Evolutionary conservation across 2,888 invertebrate species (phyloP).

Genomic region (Didymodactylos carnosus): DNA sequence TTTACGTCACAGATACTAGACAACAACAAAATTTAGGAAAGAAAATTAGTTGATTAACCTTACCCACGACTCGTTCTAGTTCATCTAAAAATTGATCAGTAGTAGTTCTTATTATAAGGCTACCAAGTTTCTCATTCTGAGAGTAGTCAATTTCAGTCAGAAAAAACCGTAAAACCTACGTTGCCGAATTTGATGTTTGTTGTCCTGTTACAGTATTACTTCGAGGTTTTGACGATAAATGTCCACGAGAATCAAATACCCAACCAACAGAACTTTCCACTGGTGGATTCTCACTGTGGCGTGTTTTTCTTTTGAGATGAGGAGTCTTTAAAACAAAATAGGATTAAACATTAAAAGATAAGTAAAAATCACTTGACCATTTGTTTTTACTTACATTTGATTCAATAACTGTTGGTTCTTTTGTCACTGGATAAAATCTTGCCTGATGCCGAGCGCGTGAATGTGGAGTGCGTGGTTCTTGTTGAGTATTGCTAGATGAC

Average conservation of each 20-base stretch:
- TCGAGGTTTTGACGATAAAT: background rate
- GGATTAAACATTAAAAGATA: too few species aligned
- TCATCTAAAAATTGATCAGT: too few species aligned
- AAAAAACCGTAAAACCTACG: too few species aligned
- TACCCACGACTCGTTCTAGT: too few species aligned
- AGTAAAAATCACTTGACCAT: background rate
- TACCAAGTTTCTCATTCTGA: too few species aligned
- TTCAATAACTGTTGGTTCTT: conserved; percentile 39
- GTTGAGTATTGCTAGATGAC: background rate
- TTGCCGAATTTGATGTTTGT: too few species aligned
- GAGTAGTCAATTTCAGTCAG: too few species aligned
- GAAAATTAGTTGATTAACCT: too few species aligned
- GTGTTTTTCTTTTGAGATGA: conserved; percentile 30
- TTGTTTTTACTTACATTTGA: background rate
- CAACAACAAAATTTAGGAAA: too few species aligned
- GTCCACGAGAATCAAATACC: conserved; percentile 51
- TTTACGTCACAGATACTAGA: too few species aligned
- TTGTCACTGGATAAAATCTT: conserved; percentile 72
- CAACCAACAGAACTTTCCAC: conserved; percentile 80
- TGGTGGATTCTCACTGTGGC: conserved; percentile 65
- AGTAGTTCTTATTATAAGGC: too few species aligned
- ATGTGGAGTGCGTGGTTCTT: background rate
- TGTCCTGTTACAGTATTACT: too few species aligned
- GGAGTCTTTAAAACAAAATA: background rate
- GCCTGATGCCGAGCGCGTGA: background rate